A percentile compares a stretch with the other conserved stretches of the same genome.
phyloP scores from a whole-genome alignment of 2,797 vertebrate species.

The Falco concolor region DNA sequence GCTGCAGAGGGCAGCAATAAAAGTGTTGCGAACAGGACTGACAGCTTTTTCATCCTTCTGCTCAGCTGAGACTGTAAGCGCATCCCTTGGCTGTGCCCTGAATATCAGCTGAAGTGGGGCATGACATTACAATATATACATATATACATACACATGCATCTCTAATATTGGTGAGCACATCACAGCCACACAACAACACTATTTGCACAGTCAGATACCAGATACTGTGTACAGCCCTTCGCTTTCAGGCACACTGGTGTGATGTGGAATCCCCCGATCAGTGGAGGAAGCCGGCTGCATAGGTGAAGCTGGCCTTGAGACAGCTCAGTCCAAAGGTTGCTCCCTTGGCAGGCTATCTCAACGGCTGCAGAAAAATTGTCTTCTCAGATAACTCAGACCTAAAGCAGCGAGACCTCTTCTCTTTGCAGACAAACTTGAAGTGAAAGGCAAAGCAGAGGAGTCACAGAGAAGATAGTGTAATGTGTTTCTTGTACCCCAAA shows the following conservation, averaged over 20 bases:
- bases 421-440: not conserved
- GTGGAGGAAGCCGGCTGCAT: not conserved
- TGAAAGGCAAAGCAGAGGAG: not conserved
- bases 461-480: not conserved
- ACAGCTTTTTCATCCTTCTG: not conserved
- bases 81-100: not conserved
- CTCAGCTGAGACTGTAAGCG: not conserved
- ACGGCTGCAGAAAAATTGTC: not conserved
- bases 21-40: not conserved
- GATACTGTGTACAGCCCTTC: not conserved
- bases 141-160: not conserved
- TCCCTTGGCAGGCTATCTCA: not conserved
- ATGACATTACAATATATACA: not conserved
- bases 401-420: not conserved
- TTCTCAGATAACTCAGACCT: not conserved
- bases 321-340: fast-evolving
- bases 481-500: not conserved
- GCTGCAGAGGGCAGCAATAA: not conserved
- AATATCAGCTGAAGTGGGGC: not conserved
- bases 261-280: not conserved
- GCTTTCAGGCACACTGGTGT: not conserved
- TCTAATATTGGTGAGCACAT: not conserved
- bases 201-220: not conserved
- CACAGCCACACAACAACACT: not conserved
- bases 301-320: not conserved